Evolutionary conservation across 2,888 invertebrate species (phyloP), one percentile per base, ranked within the genome.

Genomic region (Cerceris rybyensis): DNA sequence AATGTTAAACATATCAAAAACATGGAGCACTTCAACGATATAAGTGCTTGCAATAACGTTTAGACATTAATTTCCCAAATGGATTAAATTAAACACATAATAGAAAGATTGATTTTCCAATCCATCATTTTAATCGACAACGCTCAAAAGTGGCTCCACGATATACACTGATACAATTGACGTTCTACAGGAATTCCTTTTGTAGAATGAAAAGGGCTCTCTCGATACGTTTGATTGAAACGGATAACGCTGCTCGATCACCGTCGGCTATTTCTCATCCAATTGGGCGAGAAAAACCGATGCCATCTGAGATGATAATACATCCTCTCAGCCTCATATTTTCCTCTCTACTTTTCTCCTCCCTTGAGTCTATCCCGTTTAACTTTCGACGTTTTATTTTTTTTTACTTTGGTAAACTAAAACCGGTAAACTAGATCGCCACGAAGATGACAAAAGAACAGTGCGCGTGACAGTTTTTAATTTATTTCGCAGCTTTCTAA

Each of bases 221-320:
- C 73, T 68, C 54, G 64, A 52, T 80, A 81, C 80, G 78, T 82
- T 80, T 85, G 88, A 87, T 88, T 83, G 82, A 86, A 82, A 82
- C 72, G 76, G 85, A 87, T 88, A 87, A 87, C 84, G 79, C 80
- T 79, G 83, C 77, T 81, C 80, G 81, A 81, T 82, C 80, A 79
- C 80, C 81, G 74, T 64, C 65, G 79, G 79, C 71, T 77, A 76
- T 82, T 76, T 65, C 77, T 69, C 49, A 63, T 70, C 63, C 83
- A 83, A 88, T 84, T 80, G 81, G 52, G 58, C 59, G 59, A 71
- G 78, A 71, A 80, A 72, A 75, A 79, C 54, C 63, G 68, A 64
- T 58, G 64, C 75, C 70, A 64, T 49, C 68, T 43, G 28, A 17
- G 43, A 75, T 75, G 75, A 75, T 72, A 73, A 81, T 81, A 75